Evolutionary conservation across 1,140 invertebrate species (phyloP), one percentile per base, ranked within the genome.

Genomic region (Micrasema minimum): DNA sequence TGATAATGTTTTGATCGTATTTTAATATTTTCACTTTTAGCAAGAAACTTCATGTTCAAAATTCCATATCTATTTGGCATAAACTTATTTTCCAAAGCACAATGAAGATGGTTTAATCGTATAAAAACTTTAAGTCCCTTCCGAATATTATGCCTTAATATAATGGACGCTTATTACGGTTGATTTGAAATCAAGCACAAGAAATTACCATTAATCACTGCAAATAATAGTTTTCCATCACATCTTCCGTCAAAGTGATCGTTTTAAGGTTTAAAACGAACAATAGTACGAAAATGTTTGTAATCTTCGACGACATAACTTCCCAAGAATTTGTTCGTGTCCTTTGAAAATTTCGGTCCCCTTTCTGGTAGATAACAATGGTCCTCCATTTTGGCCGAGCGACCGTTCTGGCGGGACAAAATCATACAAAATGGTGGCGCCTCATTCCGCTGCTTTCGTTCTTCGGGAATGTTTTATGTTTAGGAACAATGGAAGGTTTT

Each of bases 381-480:
- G 55, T 9, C 16, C 16, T 41, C 55, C 35, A 59, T 59, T 59
- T 59, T 41, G 55, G 55, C 14, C 55, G 37, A 59, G 37, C 26
- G 26, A 31, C 26, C 26, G 26, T 31, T 31, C 7, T 31, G 26
- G 26, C 26, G 26, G 26, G 26, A 31, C 26, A 31, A 31, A 31
- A 31, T 31, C 26, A 7, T 31, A 26, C 23, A 31, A 55, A 53
- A 55, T 55, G 23, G 26, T 55, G 26, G 51, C 51, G 26, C 55
- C 55, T 59, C 55, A 59, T 41, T 59, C 55, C 55, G 14, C 22
- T 14, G 18, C 26, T 12, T 43, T 67, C 41, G 50, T 48, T 69
- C 55, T 61, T 61, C n/a, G 41, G 41, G 41, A 69, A 69, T 57
- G 65, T 67, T 67, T 50, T 37, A 55, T 67, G 48, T 69, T 59